These are phyloP conservation scores for Dryomyza anilis DNA, from an alignment of 2,888 invertebrate genomes.

Conservation along the genomic window DNA sequence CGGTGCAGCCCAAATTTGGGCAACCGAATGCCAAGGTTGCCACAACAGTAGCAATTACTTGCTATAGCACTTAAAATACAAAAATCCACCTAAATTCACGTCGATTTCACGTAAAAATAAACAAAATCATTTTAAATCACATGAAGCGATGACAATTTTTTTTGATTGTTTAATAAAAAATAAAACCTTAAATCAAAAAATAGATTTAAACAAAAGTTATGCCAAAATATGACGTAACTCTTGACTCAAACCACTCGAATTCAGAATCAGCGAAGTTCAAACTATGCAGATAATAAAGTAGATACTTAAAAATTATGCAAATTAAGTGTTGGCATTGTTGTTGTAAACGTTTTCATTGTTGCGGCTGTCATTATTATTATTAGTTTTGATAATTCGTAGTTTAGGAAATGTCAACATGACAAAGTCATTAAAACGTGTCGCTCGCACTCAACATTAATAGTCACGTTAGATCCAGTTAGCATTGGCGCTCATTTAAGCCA, in stretches of 20 bases:
- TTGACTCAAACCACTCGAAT: too few species aligned
- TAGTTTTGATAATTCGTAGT: too few species aligned
- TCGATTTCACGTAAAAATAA: background rate
- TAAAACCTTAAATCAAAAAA: too few species aligned
- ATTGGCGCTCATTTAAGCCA: background rate
- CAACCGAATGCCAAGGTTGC: slow-evolving; percentile 28
- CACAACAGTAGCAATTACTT: background rate
- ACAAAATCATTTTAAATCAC: background rate
- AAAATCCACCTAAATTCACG: too few species aligned
- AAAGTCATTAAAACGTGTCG: too few species aligned
- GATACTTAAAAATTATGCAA: background rate
- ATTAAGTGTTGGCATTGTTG: background rate
- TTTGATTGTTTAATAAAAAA: too few species aligned
- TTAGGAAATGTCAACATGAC: background rate
- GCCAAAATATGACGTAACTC: too few species aligned
- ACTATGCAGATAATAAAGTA: too few species aligned
- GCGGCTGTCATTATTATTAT: background rate
- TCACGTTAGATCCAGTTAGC: background rate
- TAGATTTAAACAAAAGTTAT: too few species aligned
- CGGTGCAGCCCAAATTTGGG: slow-evolving; percentile 21
- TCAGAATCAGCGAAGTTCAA: too few species aligned
- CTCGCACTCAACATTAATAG: too few species aligned
- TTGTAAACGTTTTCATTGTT: background rate
- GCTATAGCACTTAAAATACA: background rate
- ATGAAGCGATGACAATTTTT: slow-evolving; percentile 20